Percentiles rank a stretch among this genome's conserved stretches.
These are phyloP conservation scores for Mugil cephalus DNA, from an alignment of 2,113 vertebrate species.

Conservation along the genomic window DNA sequence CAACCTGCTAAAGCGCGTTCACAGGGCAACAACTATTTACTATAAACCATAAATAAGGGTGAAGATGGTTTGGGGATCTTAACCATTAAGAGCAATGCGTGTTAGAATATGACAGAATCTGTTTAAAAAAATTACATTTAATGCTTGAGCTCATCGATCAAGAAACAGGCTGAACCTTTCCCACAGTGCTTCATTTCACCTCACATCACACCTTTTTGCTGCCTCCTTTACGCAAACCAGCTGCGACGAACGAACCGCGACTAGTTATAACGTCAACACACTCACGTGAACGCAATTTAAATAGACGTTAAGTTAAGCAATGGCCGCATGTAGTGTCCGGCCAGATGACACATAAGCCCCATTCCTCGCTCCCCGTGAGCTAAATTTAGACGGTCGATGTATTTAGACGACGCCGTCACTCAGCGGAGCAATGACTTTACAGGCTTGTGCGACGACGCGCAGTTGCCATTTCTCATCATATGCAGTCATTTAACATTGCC, in stretches of 20 bases:
- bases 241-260: slow-evolving; percentile 39
- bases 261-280: slow-evolving; percentile 12
- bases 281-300: background rate
- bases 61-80: too few relatives aligned
- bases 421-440: slow-evolving; percentile 7
- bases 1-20: background rate
- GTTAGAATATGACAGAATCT: too few relatives aligned
- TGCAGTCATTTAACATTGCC: background rate
- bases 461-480: background rate
- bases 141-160: slow-evolving; percentile 32
- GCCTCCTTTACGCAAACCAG: slow-evolving; percentile 70
- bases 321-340: slow-evolving; percentile 25
- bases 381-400: slow-evolving; percentile 72
- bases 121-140: background rate
- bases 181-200: background rate
- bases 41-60: too few relatives aligned
- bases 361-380: slow-evolving; percentile 45
- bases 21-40: background rate
- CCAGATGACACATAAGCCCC: slow-evolving; percentile 29
- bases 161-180: slow-evolving; percentile 70
- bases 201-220: slow-evolving; percentile 39
- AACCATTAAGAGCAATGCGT: too few relatives aligned
- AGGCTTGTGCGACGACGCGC: slow-evolving; percentile 33
- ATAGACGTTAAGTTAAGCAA: slow-evolving; percentile 17
- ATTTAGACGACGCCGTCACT: slow-evolving; percentile 52